Evolutionary conservation across 2,113 vertebrate genomes (phyloP), one percentile per base, ranked within the genome.

Genomic region (Ophthalmotilapia sp.): DNA sequence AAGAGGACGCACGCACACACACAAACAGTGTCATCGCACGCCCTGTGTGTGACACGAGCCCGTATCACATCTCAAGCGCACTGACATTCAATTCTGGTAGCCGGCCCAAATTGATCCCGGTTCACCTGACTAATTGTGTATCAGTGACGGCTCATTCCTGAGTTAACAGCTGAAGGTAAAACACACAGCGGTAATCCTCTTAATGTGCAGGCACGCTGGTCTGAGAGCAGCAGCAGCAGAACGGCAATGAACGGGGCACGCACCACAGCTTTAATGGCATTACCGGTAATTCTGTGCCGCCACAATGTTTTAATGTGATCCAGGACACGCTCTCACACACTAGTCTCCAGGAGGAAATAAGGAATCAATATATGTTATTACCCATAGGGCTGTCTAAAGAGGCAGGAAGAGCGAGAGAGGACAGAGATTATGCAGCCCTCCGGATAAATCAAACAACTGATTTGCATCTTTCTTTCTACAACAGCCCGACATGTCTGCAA

Each of bases 201-300:
- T 95, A 94, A 94, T 90, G 90, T 86, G 87, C 80, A 90, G 79
- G 90, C 93, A 89, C 73, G 55, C 86, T 8, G 70, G 86, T 83
- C 91, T 77, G 87, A 93, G 92, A 91, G 85, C 90, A 90, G 88
- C 60, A 33, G 73, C 73, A 31, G 73, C 45, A 29, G 45, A 68
- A 38, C 45, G 26, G 45, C 86, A 55, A 82, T 65, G 92, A 91
- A 85, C 8, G n/a, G 81, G 65, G 54, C 81, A 38, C 47, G 36
- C 84, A 83, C 73, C 85, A 77, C 93, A 93, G 94, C 93, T 96
- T 95, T 96, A 95, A 96, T 94, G 92, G 92, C 91, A 96, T 95
- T 95, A 95, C 92, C 92, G 80, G 90, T 96, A 96, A 96, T 96
- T 95, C 93, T 94, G 91, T 89, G 88, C 84, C 1, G 82, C 87